phyloP scores from a whole-genome alignment of 2,113 vertebrate genomes.

The Oryzias curvinotus region DNA sequence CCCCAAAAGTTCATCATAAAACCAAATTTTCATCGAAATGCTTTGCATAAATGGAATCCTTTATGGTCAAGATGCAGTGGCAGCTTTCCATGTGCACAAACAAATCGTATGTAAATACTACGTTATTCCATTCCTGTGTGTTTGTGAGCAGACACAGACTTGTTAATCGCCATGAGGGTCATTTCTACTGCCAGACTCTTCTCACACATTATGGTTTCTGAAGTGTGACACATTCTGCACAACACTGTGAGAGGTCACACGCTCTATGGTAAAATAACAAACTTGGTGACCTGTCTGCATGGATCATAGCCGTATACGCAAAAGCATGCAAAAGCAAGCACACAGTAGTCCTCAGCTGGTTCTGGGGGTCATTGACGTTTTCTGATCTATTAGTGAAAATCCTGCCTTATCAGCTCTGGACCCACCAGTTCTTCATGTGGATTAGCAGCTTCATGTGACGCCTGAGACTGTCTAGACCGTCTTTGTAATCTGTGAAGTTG shows the following conservation, averaged over 20 bases:
- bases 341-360: constrained; percentile 13
- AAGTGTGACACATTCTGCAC: constrained; percentile 45
- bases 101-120: constrained; percentile 1
- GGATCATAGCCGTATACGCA: constrained; percentile 5
- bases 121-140: neutral
- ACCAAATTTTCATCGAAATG: constrained; percentile 18
- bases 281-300: constrained; percentile 15
- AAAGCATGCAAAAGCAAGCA: neutral
- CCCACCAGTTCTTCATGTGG: constrained; percentile 5
- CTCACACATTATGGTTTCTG: constrained; percentile 33
- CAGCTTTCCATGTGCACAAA: constrained; percentile 28
- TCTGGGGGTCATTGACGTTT: constrained; percentile 13
- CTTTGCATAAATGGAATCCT: constrained; percentile 40
- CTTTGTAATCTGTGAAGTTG: constrained; percentile 25
- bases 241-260: constrained; percentile 24
- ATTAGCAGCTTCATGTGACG: constrained; percentile 30
- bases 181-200: constrained; percentile 21
- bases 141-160: constrained; percentile 24
- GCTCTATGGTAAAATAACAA: constrained; percentile 9
- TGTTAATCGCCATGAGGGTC: constrained; percentile 29
- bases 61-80: constrained; percentile 17
- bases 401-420: constrained; percentile 32
- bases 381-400: constrained; percentile 24
- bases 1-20: constrained; percentile 17
- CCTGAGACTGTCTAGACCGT: constrained; percentile 26